These are phyloP conservation scores for Sialis lutaria DNA, from an alignment of 2,888 invertebrate species.

Conservation along the genomic window DNA sequence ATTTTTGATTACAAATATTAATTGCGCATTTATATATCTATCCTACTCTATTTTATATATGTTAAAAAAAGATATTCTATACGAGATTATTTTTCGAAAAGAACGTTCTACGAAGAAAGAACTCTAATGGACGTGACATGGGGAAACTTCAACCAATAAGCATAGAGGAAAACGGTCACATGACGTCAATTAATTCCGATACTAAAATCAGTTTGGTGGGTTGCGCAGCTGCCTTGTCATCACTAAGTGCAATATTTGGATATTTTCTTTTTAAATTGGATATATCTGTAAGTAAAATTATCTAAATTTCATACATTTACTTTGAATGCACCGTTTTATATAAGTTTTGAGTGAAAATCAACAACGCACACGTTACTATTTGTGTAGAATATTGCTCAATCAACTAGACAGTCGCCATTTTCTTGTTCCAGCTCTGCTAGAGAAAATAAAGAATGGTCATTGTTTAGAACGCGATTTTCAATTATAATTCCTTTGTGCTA, in stretches of 20 bases:
- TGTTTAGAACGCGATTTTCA: too few species aligned
- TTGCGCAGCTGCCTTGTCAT: slow-evolving; percentile 13
- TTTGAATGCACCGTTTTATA: background rate
- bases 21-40: background rate
- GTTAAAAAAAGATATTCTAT: background rate
- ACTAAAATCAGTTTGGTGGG: slow-evolving; percentile 5
- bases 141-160: slow-evolving; percentile 1
- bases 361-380: background rate
- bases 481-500: too few species aligned
- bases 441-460: too few species aligned
- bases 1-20: background rate
- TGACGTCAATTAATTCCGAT: slow-evolving; percentile 2
- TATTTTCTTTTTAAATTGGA: slow-evolving; percentile 5
- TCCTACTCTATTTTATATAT: background rate
- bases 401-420: slow-evolving; percentile 2
- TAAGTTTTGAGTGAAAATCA: background rate
- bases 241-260: slow-evolving; percentile 10
- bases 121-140: too few species aligned
- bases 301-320: background rate
- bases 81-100: background rate
- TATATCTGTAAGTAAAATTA: slow-evolving; percentile 3
- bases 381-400: background rate
- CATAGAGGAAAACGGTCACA: slow-evolving; percentile 1
- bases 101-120: too few species aligned
- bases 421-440: slow-evolving; percentile 2